These are phyloP conservation scores for Drosophila nasuta DNA, from an alignment of 1,140 invertebrate genomes.

Conservation along the genomic window DNA sequence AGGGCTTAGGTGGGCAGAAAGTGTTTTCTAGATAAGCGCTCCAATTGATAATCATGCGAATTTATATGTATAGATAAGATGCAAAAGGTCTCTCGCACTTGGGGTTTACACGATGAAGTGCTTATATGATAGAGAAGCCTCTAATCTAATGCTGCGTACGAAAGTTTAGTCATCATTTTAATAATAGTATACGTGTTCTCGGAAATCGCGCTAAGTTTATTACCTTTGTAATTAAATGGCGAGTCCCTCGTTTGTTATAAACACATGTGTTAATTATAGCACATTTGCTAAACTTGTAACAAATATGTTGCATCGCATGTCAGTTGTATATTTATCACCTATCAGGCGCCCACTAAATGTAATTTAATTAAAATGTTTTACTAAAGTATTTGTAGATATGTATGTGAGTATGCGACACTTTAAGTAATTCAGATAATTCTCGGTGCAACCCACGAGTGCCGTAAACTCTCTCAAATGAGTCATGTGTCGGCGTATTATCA, in stretches of 20 bases:
- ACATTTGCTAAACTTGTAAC: background rate
- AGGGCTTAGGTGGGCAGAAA: background rate
- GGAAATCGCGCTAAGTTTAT: too few relatives aligned
- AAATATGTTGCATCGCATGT: background rate
- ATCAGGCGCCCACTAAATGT: background rate
- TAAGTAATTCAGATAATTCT: conserved; percentile 1
- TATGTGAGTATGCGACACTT: background rate
- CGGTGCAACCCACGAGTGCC: background rate
- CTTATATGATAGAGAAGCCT: background rate
- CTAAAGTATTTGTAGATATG: background rate
- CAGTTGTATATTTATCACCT: background rate
- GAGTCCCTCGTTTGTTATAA: too few relatives aligned
- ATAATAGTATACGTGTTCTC: too few relatives aligned
- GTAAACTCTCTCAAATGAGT: background rate
- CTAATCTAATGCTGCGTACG: background rate
- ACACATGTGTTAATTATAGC: too few relatives aligned
- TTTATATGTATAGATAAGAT: background rate
- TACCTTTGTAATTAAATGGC: too few relatives aligned
- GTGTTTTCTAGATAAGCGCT: background rate
- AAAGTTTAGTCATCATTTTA: background rate
- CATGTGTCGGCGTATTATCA: background rate
- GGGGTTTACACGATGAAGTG: background rate
- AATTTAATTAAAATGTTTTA: conserved; percentile 7
- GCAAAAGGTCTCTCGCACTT: background rate
- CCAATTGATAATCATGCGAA: background rate